Base-by-base conservation (phyloP, 2,113 vertebrate genomes). In the Callospermophilus lateralis region DNA sequence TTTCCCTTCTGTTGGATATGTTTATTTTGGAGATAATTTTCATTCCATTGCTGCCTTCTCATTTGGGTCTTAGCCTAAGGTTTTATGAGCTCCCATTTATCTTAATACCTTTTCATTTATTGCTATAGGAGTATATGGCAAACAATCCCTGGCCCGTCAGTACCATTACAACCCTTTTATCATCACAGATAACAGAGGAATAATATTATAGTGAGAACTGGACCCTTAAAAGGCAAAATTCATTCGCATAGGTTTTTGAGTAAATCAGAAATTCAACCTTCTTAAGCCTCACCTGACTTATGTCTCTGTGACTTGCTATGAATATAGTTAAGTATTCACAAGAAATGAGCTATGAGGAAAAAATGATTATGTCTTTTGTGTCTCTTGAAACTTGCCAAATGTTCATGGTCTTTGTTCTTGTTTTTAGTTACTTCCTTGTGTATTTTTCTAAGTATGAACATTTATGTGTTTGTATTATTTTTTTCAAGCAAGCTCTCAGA, bases 191-290 rank as follows among this genome's bases (percentile, higher is more conserved):
- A 77, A 17, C 28, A 19, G 51, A 85, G 32, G 32, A 80, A 67
- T 42, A 48, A 20, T 73, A 48, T 15, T 85, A n/a, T 15, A 67
- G n/a, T 2, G 39, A 80, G 39, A 73, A 58, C 7, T 73, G 12
- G 30, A 34, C 37, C 28, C 83, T 74, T 73, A 73, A 76, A n/a
- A 77, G 26, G 51, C 68, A 42, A 77, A 83, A n/a, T 55, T 74
- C 37, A 89, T 94, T 96, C 55, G 76, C 3, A 45, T 73, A 90
- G 51, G 11, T 67, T 89, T 94, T 91, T 79, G 39, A 78, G 48
- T 86, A 89, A 92, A 68, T 90, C 34, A 72, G 63, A 78, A 91
- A 22, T 58, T 58, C 55, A 58, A 58, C 55, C 37, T 48, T 63
- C 7, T 87, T 63, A 15, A 72, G 4, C 13, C 3, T 8, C 4